Evolutionary conservation across 2,888 invertebrate species (phyloP).

Genomic region (Drosophila monieri): DNA sequence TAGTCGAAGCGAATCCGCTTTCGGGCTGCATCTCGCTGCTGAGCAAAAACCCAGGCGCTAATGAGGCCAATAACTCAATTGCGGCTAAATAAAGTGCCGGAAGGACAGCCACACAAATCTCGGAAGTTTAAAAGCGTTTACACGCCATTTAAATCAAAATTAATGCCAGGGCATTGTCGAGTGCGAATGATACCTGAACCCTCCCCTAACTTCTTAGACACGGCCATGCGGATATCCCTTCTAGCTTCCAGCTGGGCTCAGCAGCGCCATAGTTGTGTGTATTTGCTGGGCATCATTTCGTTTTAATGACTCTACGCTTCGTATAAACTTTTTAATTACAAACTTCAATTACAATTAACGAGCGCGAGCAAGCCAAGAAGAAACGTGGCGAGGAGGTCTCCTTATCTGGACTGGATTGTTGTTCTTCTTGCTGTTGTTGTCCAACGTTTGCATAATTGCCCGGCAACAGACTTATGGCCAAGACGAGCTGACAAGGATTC

Average conservation of each 20-base stretch:
- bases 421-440: conserved; percentile 6
- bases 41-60: conserved; percentile 46
- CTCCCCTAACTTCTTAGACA: conserved; percentile 5
- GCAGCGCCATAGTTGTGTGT: conserved; percentile 20
- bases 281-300: conserved; percentile 65
- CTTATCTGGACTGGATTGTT: conserved; percentile 27
- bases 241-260: neutral
- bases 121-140: conserved; percentile 64
- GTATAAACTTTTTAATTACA: conserved; percentile 77
- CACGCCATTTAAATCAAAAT: conserved; percentile 79
- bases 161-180: conserved; percentile 37
- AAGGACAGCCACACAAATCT: conserved; percentile 43
- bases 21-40: conserved; percentile 13
- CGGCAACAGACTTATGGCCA: conserved; percentile 27
- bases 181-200: conserved; percentile 24
- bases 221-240: neutral
- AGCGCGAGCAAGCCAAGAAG: conserved; percentile 53
- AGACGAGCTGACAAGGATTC: conserved; percentile 23
- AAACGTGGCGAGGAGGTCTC: conserved; percentile 17
- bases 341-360: conserved; percentile 80
- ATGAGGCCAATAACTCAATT: conserved; percentile 76
- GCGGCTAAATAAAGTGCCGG: conserved; percentile 54
- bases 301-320: conserved; percentile 74
- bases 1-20: conserved; percentile 42
- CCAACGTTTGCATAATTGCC: conserved; percentile 63